These are phyloP conservation scores for Cabera pusaria DNA, from an alignment of 2,888 invertebrate species.

Conservation along the genomic window DNA sequence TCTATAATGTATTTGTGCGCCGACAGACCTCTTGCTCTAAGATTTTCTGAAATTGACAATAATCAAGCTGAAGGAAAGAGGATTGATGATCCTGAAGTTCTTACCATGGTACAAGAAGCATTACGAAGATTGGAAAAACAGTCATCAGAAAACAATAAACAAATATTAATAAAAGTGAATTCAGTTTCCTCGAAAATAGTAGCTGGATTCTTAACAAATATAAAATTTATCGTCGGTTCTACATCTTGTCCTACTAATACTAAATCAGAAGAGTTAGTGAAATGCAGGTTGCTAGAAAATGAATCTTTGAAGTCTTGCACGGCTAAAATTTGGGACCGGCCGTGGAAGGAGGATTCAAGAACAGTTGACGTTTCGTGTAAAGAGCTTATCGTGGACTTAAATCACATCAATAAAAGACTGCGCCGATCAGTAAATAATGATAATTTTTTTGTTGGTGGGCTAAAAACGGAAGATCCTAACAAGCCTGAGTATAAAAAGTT, in stretches of 20 bases:
- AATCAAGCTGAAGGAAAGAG: conserved; percentile 30
- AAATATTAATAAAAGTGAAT: conserved; percentile 61
- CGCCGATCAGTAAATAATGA: conserved; percentile 17
- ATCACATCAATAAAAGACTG: conserved; percentile 23
- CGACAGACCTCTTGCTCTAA: conserved; percentile 47
- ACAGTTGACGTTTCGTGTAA: conserved; percentile 61
- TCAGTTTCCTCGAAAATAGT: conserved; percentile 77
- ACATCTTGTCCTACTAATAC: conserved; percentile 75
- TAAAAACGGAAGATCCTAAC: background rate
- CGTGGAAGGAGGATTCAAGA: conserved; percentile 80
- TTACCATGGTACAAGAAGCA: conserved; percentile 59
- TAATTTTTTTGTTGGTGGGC: conserved; percentile 29
- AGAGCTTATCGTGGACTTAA: conserved; percentile 27
- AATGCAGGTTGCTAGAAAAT: conserved; percentile 51
- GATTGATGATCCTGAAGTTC: conserved; percentile 44
- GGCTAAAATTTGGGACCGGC: conserved; percentile 78
- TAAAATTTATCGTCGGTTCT: conserved; percentile 83
- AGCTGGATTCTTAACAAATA: conserved; percentile 79
- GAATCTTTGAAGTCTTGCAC: conserved; percentile 53
- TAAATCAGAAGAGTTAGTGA: conserved; percentile 35
- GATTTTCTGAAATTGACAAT: conserved; percentile 39
- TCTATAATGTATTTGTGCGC: conserved; percentile 54
- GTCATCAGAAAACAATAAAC: conserved; percentile 57
- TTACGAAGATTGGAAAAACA: conserved; percentile 60
- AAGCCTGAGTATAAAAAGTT: conserved; percentile 36